Evolutionary conservation across 2,797 vertebrate genomes (phyloP).

Genomic region (Paedocypris micromegethes): DNA sequence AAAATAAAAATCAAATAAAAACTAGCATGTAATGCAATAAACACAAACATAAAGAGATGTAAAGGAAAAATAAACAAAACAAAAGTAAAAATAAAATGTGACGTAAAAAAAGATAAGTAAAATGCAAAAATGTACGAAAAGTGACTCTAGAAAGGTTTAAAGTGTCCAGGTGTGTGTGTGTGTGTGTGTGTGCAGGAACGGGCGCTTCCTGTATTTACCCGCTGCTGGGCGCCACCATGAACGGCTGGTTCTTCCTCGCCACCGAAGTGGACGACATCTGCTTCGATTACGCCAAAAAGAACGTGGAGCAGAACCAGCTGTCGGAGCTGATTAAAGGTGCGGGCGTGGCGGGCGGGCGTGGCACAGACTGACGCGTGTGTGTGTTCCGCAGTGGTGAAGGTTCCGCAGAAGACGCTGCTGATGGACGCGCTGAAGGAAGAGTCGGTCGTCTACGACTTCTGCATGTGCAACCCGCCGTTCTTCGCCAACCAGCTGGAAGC

Average conservation of each 20-base stretch:
- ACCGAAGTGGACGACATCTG: conserved; percentile 99
- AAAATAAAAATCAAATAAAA: too few species aligned
- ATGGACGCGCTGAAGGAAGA: conserved; percentile 98
- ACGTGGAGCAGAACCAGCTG: conserved; percentile 92
- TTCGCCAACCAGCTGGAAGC: conserved; percentile 96
- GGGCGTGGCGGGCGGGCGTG: conserved; percentile 22
- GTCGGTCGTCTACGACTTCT: conserved; percentile 93
- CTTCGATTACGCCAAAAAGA: conserved; percentile 93
- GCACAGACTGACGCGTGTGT: conserved; percentile 2
- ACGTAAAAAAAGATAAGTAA: too few species aligned
- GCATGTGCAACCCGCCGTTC: conserved; percentile 98
- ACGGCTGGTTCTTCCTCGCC: conserved; percentile 97
- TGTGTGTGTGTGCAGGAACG: conserved; percentile 74
- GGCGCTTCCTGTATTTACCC: conserved; percentile 98
- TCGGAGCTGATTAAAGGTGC: conserved; percentile 94
- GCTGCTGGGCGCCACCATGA: conserved; percentile 92
- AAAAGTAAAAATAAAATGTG: too few species aligned
- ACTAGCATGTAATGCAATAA: too few species aligned
- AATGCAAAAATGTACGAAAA: too few species aligned
- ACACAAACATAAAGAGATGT: too few species aligned
- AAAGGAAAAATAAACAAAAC: too few species aligned
- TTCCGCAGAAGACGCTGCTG: conserved; percentile 95
- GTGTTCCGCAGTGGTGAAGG: conserved; percentile 85
- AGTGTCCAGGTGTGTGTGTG: conserved; percentile 13
- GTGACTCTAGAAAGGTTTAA: too few species aligned